Percentiles rank a stretch among this genome's conserved stretches.
Conservation (phyloP, 2,797 vertebrate species). For the Rhabdomys pumilio region DNA sequence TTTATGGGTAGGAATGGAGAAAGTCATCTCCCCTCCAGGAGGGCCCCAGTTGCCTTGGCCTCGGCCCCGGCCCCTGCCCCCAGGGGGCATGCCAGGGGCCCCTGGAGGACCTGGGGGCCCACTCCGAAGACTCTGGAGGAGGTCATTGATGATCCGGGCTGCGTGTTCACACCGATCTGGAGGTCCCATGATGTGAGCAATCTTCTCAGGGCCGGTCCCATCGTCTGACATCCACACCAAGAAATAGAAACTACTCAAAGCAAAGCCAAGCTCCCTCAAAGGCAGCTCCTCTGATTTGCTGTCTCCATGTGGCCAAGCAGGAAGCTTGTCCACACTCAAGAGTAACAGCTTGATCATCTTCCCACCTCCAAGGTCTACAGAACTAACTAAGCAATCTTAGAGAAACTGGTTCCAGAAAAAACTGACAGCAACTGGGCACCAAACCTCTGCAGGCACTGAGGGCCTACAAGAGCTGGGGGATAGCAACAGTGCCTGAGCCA, state of each 20-base stretch:
- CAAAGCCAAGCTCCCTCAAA: neutral
- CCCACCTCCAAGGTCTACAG: neutral
- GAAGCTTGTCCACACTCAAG: too few species aligned
- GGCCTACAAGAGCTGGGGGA: neutral
- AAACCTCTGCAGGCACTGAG: neutral
- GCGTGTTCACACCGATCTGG: slow-evolving; percentile 97
- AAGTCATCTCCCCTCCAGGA: slow-evolving; percentile 96
- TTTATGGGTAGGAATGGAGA: slow-evolving; percentile 97
- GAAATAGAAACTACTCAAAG: neutral
- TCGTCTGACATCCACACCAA: slow-evolving; percentile 91
- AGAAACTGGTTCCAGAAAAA: neutral
- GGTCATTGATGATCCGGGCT: slow-evolving; percentile 96
- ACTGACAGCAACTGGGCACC: too few species aligned
- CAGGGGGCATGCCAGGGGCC: slow-evolving; percentile 93
- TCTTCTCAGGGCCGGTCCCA: slow-evolving; percentile 95
- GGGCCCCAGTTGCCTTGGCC: slow-evolving; percentile 94
- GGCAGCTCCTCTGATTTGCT: neutral
- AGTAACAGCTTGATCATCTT: neutral
- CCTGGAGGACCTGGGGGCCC: slow-evolving; percentile 93
- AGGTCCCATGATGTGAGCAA: slow-evolving; percentile 97
- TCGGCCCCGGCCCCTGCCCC: slow-evolving; percentile 91
- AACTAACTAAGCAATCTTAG: neutral
- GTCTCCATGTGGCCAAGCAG: neutral
- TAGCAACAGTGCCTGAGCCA: neutral
- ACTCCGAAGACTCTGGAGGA: slow-evolving; percentile 96